Percentiles rank a stretch among this genome's conserved stretches.
These are phyloP conservation scores for Rhagonycha lutea DNA, from an alignment of 2,888 invertebrate genomes.

Conservation along the genomic window DNA sequence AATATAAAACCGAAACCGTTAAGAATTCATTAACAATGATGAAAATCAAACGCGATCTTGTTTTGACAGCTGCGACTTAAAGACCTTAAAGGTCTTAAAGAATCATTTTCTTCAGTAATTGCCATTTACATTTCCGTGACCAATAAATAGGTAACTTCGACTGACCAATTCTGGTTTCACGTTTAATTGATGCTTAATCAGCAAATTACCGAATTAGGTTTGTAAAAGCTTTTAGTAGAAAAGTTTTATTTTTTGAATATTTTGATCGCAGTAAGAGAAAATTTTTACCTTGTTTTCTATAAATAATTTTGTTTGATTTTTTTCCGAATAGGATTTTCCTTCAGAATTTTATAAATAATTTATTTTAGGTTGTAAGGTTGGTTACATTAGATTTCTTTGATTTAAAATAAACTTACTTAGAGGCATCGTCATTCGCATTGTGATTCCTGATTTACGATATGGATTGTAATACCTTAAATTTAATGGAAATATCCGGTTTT, in stretches of 20 bases:
- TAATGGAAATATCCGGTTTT: slow-evolving; percentile 12
- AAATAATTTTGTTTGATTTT: background rate
- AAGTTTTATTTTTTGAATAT: background rate
- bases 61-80: too few species aligned
- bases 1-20: too few species aligned
- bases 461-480: slow-evolving; percentile 11
- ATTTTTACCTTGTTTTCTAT: background rate
- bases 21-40: too few species aligned
- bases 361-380: background rate
- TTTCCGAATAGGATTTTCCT: background rate
- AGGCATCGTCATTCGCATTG: slow-evolving; percentile 12
- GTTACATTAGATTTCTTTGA: background rate
- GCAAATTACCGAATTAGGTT: background rate
- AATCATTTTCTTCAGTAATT: too few species aligned
- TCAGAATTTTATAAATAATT: background rate
- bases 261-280: background rate
- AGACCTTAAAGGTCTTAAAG: too few species aligned
- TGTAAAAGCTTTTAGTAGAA: too few species aligned
- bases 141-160: background rate
- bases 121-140: background rate
- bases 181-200: background rate
- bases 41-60: too few species aligned
- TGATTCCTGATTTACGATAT: slow-evolving; percentile 16
- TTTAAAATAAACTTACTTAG: slow-evolving; percentile 1
- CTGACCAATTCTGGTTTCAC: background rate